Evolutionary conservation across 2,113 vertebrate species (phyloP), one percentile per base, ranked within the genome.

Genomic region (Cololabis saira): DNA sequence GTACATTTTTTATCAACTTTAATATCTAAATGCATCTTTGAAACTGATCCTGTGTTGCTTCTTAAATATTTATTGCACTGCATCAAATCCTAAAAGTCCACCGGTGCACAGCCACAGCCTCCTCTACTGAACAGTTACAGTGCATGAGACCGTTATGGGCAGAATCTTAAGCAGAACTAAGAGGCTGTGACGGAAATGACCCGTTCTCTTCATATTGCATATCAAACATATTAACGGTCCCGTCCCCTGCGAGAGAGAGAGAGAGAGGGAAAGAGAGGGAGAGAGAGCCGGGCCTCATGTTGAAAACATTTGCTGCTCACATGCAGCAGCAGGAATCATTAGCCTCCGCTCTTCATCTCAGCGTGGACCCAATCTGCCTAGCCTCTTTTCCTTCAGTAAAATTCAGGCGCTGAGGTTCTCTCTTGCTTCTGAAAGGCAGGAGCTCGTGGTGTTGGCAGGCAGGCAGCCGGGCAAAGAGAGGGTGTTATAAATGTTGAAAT

Each of bases 301-400:
- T 44, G 37, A 52, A 69, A 45, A 51, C 14, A 3, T 15, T 5
- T 22, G 30, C 53, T 50, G 19, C 33, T 40, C 47, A n/a, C 33
- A 24, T 52, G 21, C 40, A 43, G 4, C 48, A 63, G 48, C 61
- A 52, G 42, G 27, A 43, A 51, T 53, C 48, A 22, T 44, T 52
- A 52, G 40, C 21, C 9, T 27, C 47, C 13, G 1, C 22, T 66
- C 64, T 49, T 30, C 42, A 51, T 68, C 37, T 62, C 12, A 45
- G 59, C 59, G 7, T 3, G 59, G 0, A 2, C 72, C 33, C 78
- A 76, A 61, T 45, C 52, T 45, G 21, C 56, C 52, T 49, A 49
- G 71, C 66, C 66, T 47, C 53, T 18, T 14, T 44, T 45, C 42
- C 41, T 57, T 70, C 50, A 47, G 16, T 56, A 22, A 44, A 18